Conservation (phyloP, 2,113 vertebrate species). For the Dasyurus viverrinus region DNA sequence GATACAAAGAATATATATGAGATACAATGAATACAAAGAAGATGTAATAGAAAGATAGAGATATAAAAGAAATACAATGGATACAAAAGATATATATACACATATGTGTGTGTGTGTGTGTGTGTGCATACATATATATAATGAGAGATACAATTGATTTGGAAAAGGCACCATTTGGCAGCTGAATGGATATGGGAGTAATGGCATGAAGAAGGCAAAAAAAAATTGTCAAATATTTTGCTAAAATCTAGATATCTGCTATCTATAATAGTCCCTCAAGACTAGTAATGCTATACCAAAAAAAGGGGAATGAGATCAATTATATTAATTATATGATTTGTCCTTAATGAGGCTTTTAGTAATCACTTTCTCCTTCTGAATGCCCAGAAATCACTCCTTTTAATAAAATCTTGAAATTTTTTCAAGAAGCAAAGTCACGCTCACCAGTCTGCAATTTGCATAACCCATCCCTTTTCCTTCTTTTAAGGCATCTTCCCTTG, state of each 20-base stretch:
- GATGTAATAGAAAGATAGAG: too few relatives aligned
- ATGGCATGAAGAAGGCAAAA: not conserved
- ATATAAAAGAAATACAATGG: too few relatives aligned
- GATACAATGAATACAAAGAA: too few relatives aligned
- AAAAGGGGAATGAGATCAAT: not conserved
- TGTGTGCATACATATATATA: too few relatives aligned
- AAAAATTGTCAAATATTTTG: not conserved
- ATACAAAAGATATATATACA: too few relatives aligned
- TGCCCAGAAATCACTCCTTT: not conserved
- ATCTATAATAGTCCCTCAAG: not conserved
- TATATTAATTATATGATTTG: not conserved
- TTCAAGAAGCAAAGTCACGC: not conserved
- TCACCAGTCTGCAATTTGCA: not conserved
- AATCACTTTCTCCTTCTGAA: not conserved
- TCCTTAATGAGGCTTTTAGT: not conserved
- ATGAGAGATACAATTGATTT: not conserved
- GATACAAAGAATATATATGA: too few relatives aligned
- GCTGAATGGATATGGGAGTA: not conserved
- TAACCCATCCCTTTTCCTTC: not conserved
- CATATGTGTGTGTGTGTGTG: too few relatives aligned
- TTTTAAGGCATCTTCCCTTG: not conserved
- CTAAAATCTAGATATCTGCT: not conserved
- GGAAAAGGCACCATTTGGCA: not conserved
- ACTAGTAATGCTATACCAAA: not conserved
- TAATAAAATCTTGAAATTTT: not conserved